Percentiles rank a stretch among this genome's conserved stretches.
These are phyloP conservation scores for Phlogophora meticulosa DNA, from an alignment of 2,888 invertebrate genomes.

Conservation along the genomic window DNA sequence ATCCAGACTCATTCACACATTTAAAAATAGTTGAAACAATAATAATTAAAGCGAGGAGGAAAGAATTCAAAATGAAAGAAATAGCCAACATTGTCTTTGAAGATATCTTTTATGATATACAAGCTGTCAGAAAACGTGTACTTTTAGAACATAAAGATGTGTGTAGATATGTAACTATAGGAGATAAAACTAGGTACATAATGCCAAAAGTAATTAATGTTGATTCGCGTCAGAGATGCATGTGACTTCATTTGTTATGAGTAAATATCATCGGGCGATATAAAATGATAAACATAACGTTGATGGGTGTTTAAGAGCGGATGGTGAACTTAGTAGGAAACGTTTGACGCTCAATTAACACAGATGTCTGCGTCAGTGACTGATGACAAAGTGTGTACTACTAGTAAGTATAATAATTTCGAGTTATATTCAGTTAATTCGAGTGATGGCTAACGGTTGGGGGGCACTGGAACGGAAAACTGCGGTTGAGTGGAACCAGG, in stretches of 20 bases:
- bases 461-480: slow-evolving; percentile 53
- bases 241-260: slow-evolving; percentile 54
- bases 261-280: slow-evolving; percentile 39
- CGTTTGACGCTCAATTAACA: slow-evolving; percentile 27
- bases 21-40: slow-evolving; percentile 15
- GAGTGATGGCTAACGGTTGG: slow-evolving; percentile 56
- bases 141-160: slow-evolving; percentile 21
- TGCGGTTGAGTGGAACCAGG: slow-evolving; percentile 58
- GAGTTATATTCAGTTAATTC: slow-evolving; percentile 68
- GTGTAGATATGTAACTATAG: slow-evolving; percentile 11
- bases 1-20: slow-evolving; percentile 21
- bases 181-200: slow-evolving; percentile 28
- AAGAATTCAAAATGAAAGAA: slow-evolving; percentile 4
- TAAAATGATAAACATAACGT: slow-evolving; percentile 38
- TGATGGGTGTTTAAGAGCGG: slow-evolving; percentile 35
- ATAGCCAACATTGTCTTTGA: slow-evolving; percentile 30
- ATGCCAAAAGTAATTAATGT: slow-evolving; percentile 47
- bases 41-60: slow-evolving; percentile 18
- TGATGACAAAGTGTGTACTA: slow-evolving; percentile 30
- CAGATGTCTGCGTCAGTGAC: slow-evolving; percentile 41
- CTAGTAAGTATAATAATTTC: slow-evolving; percentile 52
- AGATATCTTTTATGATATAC: slow-evolving; percentile 22
- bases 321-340: slow-evolving; percentile 31
- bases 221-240: slow-evolving; percentile 57
- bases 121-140: slow-evolving; percentile 22